Conservation (phyloP, 2,888 invertebrate genomes). For the Seira sanloemensis region DNA sequence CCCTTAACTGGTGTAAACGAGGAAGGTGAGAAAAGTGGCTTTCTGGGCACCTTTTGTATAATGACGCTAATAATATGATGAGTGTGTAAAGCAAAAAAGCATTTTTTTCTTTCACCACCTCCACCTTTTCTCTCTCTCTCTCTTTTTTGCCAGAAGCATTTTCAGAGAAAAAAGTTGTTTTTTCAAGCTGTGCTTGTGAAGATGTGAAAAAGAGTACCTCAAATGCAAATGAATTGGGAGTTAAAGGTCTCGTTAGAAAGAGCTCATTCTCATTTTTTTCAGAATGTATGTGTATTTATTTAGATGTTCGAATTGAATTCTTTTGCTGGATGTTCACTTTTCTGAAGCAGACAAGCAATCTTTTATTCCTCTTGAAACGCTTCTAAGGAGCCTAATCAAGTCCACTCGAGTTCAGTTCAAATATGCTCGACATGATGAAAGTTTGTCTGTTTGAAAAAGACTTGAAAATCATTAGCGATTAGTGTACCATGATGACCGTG, state of each 20-base stretch:
- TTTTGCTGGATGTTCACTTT: too few species aligned
- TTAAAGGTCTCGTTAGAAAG: constrained; percentile 22
- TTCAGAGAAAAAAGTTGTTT: constrained; percentile 36
- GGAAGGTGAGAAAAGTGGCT: constrained; percentile 16
- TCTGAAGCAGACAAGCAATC: too few species aligned
- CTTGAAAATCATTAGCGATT: too few species aligned
- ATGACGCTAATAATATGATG: background rate
- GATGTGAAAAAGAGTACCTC: constrained; percentile 18
- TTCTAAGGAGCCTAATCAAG: too few species aligned
- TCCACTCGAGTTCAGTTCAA: too few species aligned
- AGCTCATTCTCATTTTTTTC: background rate
- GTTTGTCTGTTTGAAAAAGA: too few species aligned
- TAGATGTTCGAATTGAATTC: too few species aligned
- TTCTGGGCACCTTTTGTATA: constrained; percentile 5
- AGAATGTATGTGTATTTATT: too few species aligned
- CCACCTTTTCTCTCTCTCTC: constrained; percentile 11
- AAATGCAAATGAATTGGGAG: constrained; percentile 42
- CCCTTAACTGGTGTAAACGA: constrained; percentile 12
- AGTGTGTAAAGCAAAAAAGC: background rate
- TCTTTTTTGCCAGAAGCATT: constrained; percentile 11
- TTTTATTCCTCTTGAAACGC: too few species aligned
- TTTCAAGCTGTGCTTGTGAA: constrained; percentile 14
- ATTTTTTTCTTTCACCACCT: constrained; percentile 35
- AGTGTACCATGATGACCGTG: background rate
- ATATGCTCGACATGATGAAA: too few species aligned